These are phyloP conservation scores for Periophthalmodon schlosseri DNA, from an alignment of 2,113 vertebrate species.

Conservation along the genomic window DNA sequence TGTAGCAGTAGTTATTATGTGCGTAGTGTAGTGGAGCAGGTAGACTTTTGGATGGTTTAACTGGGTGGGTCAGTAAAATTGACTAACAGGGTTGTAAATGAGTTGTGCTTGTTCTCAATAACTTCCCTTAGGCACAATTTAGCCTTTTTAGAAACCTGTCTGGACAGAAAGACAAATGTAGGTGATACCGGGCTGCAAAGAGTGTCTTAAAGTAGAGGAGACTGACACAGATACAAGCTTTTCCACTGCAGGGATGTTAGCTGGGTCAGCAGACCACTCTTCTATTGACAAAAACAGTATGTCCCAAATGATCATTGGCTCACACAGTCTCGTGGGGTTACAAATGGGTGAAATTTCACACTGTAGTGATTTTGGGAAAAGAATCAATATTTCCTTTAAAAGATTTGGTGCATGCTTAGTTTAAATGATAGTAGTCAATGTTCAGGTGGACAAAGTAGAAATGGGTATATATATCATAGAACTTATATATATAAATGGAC, in stretches of 20 bases:
- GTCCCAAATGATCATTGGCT: not conserved
- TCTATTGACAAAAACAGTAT: not conserved
- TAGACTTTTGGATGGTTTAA: not conserved
- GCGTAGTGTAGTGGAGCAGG: not conserved
- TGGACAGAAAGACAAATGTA: not conserved
- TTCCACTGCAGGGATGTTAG: not conserved
- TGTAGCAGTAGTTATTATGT: not conserved
- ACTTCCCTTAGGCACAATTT: not conserved
- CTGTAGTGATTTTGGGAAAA: not conserved
- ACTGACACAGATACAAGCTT: not conserved
- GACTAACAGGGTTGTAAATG: not conserved
- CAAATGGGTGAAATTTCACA: not conserved
- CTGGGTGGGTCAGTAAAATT: not conserved
- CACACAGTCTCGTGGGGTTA: not conserved
- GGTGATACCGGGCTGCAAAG: not conserved
- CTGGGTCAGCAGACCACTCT: not conserved
- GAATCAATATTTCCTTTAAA: not conserved
- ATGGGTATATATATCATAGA: no score
- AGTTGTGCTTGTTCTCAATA: not conserved
- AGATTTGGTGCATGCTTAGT: no score
- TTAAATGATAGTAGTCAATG: no score
- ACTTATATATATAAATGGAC: no score
- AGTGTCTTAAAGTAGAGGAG: not conserved
- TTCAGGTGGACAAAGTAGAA: no score
- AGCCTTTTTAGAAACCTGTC: not conserved